Base-by-base conservation (phyloP, 1,140 invertebrate species). In the Conus ventricosus region DNA sequence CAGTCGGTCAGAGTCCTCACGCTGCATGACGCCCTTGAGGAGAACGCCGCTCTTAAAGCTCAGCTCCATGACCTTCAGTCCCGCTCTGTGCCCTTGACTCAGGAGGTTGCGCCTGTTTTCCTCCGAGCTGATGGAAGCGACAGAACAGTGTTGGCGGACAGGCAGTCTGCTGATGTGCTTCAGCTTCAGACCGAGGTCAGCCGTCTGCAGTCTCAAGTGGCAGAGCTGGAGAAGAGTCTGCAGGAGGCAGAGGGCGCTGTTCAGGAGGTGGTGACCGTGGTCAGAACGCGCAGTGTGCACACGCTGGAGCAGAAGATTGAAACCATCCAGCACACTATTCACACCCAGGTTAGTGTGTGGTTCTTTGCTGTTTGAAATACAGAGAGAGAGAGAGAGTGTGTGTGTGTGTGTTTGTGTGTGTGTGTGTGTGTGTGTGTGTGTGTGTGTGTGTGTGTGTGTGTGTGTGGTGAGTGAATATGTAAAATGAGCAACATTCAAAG, bases 201-300 rank as follows among this genome's bases (percentile, higher is more conserved):
- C 10, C 85, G 84, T 5, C 89, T 92, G 23, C 89, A 91, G 78
- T 82, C 81, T 7, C 75, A 76, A 6, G 84, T 86, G 63, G 23
- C 85, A 78, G 92, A 90, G 17, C 89, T 92, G 83, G 90, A 91
- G 84, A 85, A 88, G 23, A 89, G 90, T 81, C 78, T 91, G 4
- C 57, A 86, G 54, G 85, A 54, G 67, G 53, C 88, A 85, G 83
- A 90, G 89, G 80, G 90, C n/a, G 89, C 80, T n/a, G 81, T 90
- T 39, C 83, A 89, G 27, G 88, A 91, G 13, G 90, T 86, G 51
- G 87, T 88, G 82, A 91, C 90, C 71, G 89, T 63, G 83, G 82
- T 84, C 84, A 87, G 25, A 84, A 87, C 85, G 11, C 67, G 54
- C 63, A 75, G 71, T 67, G 85, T 87, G 54, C 85, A 75, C 67